A percentile compares a stretch with the other conserved stretches of the same genome.
phyloP scores from a whole-genome alignment of 2,797 vertebrate species.

The Karalla daura region DNA sequence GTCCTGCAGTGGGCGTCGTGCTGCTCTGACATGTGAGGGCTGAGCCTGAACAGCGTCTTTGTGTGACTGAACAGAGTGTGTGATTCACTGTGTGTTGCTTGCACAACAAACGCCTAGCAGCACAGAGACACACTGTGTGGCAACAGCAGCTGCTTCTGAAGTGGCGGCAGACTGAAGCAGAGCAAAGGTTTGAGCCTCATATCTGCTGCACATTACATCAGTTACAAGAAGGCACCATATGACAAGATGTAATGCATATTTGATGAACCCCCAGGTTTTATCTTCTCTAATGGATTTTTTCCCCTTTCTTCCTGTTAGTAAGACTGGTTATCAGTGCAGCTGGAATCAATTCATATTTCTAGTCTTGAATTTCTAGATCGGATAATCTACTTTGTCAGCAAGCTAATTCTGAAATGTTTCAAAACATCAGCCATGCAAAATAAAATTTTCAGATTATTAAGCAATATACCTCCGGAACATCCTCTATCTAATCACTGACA shows the following conservation, averaged over 20 bases:
- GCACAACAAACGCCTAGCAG: too few relatives aligned
- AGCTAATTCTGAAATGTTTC: too few relatives aligned
- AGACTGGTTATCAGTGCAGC: background rate
- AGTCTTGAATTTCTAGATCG: background rate
- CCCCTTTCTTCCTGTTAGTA: background rate
- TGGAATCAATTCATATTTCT: background rate
- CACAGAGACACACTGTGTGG: too few relatives aligned
- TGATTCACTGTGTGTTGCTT: background rate
- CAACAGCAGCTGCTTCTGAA: background rate
- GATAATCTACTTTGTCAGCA: background rate
- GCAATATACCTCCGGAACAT: too few relatives aligned
- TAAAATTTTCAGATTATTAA: too few relatives aligned
- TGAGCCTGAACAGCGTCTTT: conserved; percentile 40
- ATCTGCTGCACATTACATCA: background rate
- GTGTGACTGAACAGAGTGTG: conserved; percentile 6
- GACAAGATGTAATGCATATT: conserved; percentile 13
- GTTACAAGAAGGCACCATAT: background rate
- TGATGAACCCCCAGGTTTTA: conserved; percentile 1
- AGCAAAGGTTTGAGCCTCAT: too few relatives aligned
- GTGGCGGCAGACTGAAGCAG: too few relatives aligned
- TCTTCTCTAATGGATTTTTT: background rate
- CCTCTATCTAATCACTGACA: too few relatives aligned
- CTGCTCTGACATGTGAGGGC: conserved; percentile 24
- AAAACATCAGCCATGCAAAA: too few relatives aligned
- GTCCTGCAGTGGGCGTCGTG: conserved; percentile 6